Percentiles rank a stretch among this genome's conserved stretches.
Conservation (phyloP, 2,113 vertebrate genomes). For the Grammomys surdaster region DNA sequence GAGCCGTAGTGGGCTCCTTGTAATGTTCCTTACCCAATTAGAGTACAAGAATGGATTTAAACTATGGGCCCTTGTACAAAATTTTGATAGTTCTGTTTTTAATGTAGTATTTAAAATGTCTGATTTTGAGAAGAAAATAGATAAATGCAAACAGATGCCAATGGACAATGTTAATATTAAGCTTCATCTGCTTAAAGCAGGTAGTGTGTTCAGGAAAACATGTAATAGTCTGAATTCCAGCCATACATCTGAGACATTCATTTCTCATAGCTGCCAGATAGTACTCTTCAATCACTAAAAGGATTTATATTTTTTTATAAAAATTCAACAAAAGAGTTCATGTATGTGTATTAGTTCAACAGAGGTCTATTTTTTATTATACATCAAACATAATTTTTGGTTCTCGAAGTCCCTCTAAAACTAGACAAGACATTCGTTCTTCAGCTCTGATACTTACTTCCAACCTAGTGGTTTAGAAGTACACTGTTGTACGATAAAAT, state of each 20-base stretch:
- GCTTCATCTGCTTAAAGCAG: background rate
- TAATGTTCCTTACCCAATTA: background rate
- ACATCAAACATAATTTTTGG: background rate
- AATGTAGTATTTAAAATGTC: background rate
- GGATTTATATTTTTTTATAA: background rate
- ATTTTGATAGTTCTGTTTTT: conserved; percentile 7
- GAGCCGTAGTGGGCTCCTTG: background rate
- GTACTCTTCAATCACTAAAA: background rate
- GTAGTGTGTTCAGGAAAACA: background rate
- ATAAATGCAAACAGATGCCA: background rate
- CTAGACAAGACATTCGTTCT: background rate
- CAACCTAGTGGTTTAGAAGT: background rate
- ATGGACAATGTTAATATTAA: background rate
- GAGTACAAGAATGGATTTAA: background rate
- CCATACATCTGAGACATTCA: background rate
- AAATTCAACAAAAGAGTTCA: background rate
- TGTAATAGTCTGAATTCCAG: background rate
- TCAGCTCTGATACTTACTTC: background rate
- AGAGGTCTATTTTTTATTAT: background rate
- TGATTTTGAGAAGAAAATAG: background rate
- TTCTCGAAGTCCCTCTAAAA: background rate
- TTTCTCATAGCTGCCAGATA: background rate
- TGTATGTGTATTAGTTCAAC: background rate
- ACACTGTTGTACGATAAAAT: background rate
- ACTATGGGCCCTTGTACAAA: background rate